These are phyloP conservation scores for Pseudococcus jackbeardsleyi DNA, from an alignment of 2,888 invertebrate species.

Conservation along the genomic window DNA sequence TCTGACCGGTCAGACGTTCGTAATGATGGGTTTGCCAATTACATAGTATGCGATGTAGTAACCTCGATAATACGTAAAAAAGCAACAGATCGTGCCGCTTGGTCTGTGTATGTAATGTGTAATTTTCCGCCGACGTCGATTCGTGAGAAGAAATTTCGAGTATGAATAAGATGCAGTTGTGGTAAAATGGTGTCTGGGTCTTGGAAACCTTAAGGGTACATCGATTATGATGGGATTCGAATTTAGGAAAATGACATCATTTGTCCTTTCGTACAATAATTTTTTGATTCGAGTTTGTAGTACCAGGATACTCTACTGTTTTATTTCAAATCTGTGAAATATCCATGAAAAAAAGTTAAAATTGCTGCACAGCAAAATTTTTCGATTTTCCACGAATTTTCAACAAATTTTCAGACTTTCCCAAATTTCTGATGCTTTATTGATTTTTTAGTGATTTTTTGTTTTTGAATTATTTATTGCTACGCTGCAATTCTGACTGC, in stretches of 20 bases:
- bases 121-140: neutral
- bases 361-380: no score
- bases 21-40: conserved; percentile 10
- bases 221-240: neutral
- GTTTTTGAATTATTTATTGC: no score
- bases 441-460: no score
- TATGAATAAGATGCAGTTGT: neutral
- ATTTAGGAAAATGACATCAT: neutral
- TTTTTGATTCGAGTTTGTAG: no score
- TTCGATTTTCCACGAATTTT: no score
- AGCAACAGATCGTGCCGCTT: neutral
- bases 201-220: neutral
- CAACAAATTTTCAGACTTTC: no score
- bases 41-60: neutral
- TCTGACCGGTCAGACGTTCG: conserved; percentile 3
- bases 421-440: no score
- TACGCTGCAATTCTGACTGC: no score
- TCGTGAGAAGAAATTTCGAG: neutral
- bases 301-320: no score
- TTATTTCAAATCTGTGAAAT: no score
- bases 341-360: no score
- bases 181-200: neutral
- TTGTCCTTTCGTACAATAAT: no score
- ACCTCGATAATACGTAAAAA: neutral
- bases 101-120: neutral